Base-by-base conservation (phyloP, 1,140 invertebrate genomes). In the Ladona fulva region DNA sequence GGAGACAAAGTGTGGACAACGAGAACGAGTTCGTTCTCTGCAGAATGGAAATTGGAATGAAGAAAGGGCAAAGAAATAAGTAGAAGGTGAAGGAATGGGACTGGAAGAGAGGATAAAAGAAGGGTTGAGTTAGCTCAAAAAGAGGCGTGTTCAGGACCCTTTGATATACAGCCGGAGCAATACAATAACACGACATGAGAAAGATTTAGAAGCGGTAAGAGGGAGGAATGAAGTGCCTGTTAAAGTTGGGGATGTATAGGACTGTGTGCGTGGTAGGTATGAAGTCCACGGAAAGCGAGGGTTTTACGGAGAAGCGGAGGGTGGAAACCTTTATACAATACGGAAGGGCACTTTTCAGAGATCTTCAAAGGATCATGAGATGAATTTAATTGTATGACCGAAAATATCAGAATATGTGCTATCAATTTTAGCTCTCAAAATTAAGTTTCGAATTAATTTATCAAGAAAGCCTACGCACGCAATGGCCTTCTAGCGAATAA, bases 121-220 rank as follows among this genome's bases (percentile, higher is more conserved):
- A 66, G 52, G 52, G 52, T 12, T 66, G 52, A 66, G 52, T 22
- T 19, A 22, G n/a, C n/a, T 66, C 52, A 66, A 66, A 66, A 66
- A 66, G 52, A 66, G 52, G 52, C 52, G 52, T 66, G 52, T 66
- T 66, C 52, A 66, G 52, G n/a, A 66, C 52, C 29, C 52, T 66
- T 66, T 66, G 52, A 66, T 66, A 66, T 66, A 66, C n/a, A 66
- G n/a, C 52, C 52, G 52, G 52, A 66, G 52, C 52, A 66, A 66
- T 66, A 66, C 52, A 66, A 66, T 66, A 66, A 66, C 52, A 66
- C 52, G 52, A 66, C 52, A 66, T 22, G 52, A 5, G 52, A 66
- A 66, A 66, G 52, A 66, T 66, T 66, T 66, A 66, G 52, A 66
- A 66, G 52, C 52, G 52, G 52, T 16, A 66, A 16, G n/a, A 66